phyloP scores from a whole-genome alignment of 1,140 invertebrate genomes.

The Ylistrum balloti region DNA sequence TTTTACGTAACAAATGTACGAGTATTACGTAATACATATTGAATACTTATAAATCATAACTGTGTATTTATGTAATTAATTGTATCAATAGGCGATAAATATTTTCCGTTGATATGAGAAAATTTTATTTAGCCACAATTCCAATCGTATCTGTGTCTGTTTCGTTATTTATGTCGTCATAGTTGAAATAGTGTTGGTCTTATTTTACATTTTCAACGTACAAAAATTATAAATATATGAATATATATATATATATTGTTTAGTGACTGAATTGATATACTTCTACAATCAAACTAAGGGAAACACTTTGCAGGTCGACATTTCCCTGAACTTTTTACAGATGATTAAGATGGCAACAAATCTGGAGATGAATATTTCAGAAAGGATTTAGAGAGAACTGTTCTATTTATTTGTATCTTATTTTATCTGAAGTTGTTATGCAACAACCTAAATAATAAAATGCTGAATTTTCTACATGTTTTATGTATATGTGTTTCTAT shows the following conservation, averaged over 20 bases:
- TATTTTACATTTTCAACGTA: conserved; percentile 40
- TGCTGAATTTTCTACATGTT: background rate
- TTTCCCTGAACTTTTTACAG: too few species aligned
- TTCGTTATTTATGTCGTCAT: conserved; percentile 34
- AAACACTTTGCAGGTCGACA: background rate
- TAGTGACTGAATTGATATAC: conserved; percentile 36
- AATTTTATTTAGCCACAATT: conserved; percentile 25
- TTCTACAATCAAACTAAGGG: conserved; percentile 27
- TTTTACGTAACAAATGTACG: background rate
- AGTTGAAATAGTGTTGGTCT: conserved; percentile 33
- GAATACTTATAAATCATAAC: conserved; percentile 29
- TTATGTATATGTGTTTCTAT: background rate
- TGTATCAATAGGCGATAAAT: conserved; percentile 10
- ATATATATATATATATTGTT: conserved; percentile 36
- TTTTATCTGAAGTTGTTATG: background rate
- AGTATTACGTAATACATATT: conserved; percentile 10
- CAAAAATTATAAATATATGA: conserved; percentile 27
- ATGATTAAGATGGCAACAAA: background rate
- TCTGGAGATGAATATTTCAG: background rate
- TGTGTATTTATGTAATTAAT: conserved; percentile 27
- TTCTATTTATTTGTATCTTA: conserved; percentile 1
- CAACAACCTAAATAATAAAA: background rate
- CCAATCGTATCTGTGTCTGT: conserved; percentile 12
- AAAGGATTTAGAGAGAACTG: background rate
- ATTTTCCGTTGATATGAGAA: conserved; percentile 39